A percentile compares a stretch with the other conserved stretches of the same genome.
Conservation (phyloP, 2,113 vertebrate species). For the Trematocara nigrifrons region DNA sequence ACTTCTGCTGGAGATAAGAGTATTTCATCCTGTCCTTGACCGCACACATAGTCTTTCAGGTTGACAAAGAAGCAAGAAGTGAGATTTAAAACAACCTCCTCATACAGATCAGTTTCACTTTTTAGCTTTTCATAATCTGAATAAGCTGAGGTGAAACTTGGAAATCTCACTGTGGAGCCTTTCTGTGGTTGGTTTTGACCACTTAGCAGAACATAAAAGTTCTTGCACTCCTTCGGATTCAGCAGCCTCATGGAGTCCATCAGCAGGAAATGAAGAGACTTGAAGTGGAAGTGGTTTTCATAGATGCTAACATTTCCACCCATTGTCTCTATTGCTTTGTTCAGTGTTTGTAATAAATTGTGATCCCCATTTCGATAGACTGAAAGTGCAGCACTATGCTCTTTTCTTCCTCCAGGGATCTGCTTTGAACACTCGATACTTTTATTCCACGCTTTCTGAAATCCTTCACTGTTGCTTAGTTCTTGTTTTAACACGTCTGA, state of each 20-base stretch:
- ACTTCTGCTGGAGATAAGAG: constrained; percentile 54
- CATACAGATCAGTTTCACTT: neutral
- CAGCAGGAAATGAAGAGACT: too few relatives aligned
- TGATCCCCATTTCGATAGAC: too few relatives aligned
- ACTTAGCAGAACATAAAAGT: fast-evolving
- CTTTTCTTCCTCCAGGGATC: too few relatives aligned
- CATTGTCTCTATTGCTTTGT: too few relatives aligned
- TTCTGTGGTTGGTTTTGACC: neutral
- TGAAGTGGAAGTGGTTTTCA: too few relatives aligned
- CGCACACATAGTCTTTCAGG: constrained; percentile 10
- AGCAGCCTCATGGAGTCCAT: too few relatives aligned
- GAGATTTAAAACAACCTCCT: constrained; percentile 33
- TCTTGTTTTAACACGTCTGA: neutral
- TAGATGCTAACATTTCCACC: too few relatives aligned
- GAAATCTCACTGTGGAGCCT: constrained; percentile 38
- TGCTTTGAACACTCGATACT: too few relatives aligned
- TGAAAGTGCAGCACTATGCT: too few relatives aligned
- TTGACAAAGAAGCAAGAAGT: constrained; percentile 51
- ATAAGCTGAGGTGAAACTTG: constrained; percentile 8
- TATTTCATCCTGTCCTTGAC: fast-evolving
- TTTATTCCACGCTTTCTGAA: too few relatives aligned
- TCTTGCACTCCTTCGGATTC: neutral
- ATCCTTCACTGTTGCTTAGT: neutral
- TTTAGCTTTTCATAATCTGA: fast-evolving
- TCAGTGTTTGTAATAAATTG: too few relatives aligned